These are phyloP conservation scores for Eidolon dupreanum DNA, from an alignment of 2,797 vertebrate species.

Conservation along the genomic window DNA sequence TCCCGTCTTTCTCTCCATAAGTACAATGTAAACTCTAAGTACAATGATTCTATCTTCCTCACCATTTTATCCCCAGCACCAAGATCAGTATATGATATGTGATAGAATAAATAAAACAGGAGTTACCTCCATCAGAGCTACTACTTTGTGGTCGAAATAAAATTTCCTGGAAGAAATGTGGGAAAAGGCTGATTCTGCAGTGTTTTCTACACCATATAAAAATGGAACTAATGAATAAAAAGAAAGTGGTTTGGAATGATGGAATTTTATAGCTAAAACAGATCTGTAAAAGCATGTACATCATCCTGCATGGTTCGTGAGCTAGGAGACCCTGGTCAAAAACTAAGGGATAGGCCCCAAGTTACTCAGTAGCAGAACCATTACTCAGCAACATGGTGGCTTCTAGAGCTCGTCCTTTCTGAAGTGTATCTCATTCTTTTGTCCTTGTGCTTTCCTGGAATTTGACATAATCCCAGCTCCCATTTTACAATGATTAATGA, in stretches of 20 bases:
- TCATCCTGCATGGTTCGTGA: background rate
- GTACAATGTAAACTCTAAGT: background rate
- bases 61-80: background rate
- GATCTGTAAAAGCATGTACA: background rate
- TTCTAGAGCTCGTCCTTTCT: background rate
- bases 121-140: background rate
- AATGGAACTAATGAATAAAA: background rate
- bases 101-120: background rate
- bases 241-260: background rate
- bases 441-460: background rate
- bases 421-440: background rate
- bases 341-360: background rate
- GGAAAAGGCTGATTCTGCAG: background rate
- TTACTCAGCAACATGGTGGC: background rate
- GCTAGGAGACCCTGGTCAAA: background rate
- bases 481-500: background rate
- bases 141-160: background rate
- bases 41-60: background rate
- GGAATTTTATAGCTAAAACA: background rate
- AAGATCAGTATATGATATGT: background rate
- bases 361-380: background rate
- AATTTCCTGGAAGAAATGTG: background rate
- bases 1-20: background rate
- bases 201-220: background rate
- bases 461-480: background rate